Conservation (phyloP, 2,888 invertebrate species). For the Cheilosia impressa region DNA sequence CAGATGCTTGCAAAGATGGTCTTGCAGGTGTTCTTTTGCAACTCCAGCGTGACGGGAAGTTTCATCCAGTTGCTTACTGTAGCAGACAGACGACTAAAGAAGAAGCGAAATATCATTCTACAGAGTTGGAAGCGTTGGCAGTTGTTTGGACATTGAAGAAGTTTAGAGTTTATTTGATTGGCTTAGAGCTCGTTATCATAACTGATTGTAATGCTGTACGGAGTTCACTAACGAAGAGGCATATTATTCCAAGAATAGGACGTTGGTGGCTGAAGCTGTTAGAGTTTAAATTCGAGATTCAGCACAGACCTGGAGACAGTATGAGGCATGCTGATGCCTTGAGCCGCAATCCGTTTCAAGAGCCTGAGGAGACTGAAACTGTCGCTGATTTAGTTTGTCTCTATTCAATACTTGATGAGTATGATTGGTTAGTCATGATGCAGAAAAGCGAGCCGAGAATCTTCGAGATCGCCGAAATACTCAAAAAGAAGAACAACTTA, state of each 20-base stretch:
- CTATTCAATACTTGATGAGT: too few species aligned
- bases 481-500: slow-evolving; percentile 53
- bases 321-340: too few species aligned
- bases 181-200: slow-evolving; percentile 9
- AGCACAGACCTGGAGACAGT: too few species aligned
- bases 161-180: slow-evolving; percentile 78
- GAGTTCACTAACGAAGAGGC: too few species aligned
- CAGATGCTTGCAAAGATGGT: slow-evolving; percentile 77
- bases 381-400: too few species aligned
- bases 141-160: slow-evolving; percentile 78
- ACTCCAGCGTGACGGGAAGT: slow-evolving; percentile 38
- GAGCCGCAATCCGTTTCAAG: too few species aligned
- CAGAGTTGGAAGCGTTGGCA: slow-evolving; percentile 79
- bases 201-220: too few species aligned
- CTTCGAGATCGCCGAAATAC: neutral
- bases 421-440: too few species aligned
- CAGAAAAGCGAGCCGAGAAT: neutral
- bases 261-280: too few species aligned
- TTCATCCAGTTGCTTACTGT: slow-evolving; percentile 70
- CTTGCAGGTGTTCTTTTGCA: slow-evolving; percentile 78
- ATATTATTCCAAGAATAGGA: too few species aligned
- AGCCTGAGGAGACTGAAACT: too few species aligned
- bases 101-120: slow-evolving; percentile 77
- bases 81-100: slow-evolving; percentile 77
- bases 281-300: too few species aligned